These are phyloP conservation scores for Plecturocebus donacophilus DNA, from an alignment of 2,113 vertebrate species.

Conservation along the genomic window DNA sequence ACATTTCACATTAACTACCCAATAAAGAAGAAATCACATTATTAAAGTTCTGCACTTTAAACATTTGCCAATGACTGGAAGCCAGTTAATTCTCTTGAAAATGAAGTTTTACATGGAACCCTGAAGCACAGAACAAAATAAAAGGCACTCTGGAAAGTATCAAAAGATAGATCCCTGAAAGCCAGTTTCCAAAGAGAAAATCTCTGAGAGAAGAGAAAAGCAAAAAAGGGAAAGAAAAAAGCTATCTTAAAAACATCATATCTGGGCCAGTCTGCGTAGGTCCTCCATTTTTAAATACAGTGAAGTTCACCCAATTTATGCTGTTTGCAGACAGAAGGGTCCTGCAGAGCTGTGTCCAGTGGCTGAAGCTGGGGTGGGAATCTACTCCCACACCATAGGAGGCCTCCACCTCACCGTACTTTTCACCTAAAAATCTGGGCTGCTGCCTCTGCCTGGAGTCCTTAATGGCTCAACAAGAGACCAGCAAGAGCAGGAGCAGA, in stretches of 20 bases:
- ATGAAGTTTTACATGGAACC: slow-evolving; percentile 30
- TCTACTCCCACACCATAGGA: not conserved
- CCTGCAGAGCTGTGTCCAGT: not conserved
- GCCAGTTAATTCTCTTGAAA: not conserved
- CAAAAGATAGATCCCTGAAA: not conserved
- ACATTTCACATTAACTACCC: not conserved
- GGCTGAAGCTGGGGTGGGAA: no score
- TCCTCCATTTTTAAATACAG: not conserved
- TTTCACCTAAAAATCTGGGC: not conserved
- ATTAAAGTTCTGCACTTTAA: not conserved
- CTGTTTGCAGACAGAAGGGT: not conserved
- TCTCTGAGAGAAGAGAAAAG: not conserved
- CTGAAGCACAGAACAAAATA: not conserved
- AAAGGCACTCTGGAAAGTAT: not conserved
- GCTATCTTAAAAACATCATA: not conserved
- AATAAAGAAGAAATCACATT: not conserved
- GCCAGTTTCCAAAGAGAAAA: not conserved
- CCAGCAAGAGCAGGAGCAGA: not conserved
- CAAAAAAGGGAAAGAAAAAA: not conserved
- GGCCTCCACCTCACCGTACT: not conserved
- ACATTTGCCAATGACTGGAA: not conserved
- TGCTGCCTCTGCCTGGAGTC: not conserved
- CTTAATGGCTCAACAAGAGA: not conserved
- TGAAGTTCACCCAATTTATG: not conserved
- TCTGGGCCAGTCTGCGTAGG: not conserved